Base-by-base conservation (phyloP, 2,797 vertebrate genomes). In the Falco berigora region DNA sequence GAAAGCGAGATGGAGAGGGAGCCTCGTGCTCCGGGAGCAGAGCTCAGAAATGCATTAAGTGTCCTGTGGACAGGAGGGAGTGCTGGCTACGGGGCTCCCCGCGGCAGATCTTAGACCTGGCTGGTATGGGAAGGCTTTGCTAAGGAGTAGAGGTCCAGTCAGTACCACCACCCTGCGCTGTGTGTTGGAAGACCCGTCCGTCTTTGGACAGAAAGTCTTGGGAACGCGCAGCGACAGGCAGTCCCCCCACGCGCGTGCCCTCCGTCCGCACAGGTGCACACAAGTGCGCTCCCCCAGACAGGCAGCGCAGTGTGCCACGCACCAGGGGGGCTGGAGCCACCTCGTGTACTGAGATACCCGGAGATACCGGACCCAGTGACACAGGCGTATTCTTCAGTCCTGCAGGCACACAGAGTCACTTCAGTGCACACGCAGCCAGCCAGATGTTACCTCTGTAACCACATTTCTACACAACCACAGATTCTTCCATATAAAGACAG, bases 401-500 rank as follows among this genome's bases (percentile, higher is more conserved):
- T 22, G 4, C 59, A 17, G 73, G 38, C 59, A 19, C 63, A 27
- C 14, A 6, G 46, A 74, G 53, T 12, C 80, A 16, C 74, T 44
- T 23, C 3, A 11, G 74, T 0, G 5, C 92, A 19, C 63, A 5
- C 9, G 24, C 83, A 24, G 36, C 12, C 55, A 18, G 40, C 49
- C 92, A 71, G 64, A 47, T 71, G 89, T 67, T 81, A 42, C 27
- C 93, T 77, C 86, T 21, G 53, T 34, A 52, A 12, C 53, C 81
- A 3, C 88, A 2, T 12, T 20, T 25, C 86, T 30, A 12, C 62
- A 32, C 25, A 2, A 7, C 38, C 84, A 3, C 87, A 32, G 62
- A 80, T 61, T 82, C 92, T 87, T 81, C 96, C 91, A 53, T 86
- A 86, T 92, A 93, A 95, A 95, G 94, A 56, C 96, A 92, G 20